A percentile compares a stretch with the other conserved stretches of the same genome.
Conservation (phyloP, 2,797 vertebrate species). For the Coendou prehensilis region DNA sequence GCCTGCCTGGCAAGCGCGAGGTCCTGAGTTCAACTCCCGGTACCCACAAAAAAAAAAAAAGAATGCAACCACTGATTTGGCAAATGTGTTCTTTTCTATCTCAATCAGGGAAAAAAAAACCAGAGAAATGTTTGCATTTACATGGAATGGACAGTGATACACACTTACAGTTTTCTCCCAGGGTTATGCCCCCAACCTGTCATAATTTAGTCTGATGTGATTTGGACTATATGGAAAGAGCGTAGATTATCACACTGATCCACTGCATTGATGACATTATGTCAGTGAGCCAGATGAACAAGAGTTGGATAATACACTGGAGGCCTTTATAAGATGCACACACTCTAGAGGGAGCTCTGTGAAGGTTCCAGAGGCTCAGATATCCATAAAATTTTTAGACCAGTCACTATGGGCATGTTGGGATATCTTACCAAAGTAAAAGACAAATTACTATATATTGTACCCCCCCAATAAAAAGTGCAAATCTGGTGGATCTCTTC, state of each 20-base stretch:
- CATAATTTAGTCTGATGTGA: not conserved
- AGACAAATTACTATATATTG: not conserved
- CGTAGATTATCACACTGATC: not conserved
- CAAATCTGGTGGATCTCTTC: not conserved
- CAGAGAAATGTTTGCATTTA: conserved; percentile 1
- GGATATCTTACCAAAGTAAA: not conserved
- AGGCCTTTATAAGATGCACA: not conserved
- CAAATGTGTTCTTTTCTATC: not conserved
- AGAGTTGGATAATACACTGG: not conserved
- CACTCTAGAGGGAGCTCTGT: not conserved
- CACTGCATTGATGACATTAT: not conserved
- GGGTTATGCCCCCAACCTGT: not conserved
- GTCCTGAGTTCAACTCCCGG: too few relatives aligned
- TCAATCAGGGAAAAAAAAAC: not conserved
- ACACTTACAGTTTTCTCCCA: not conserved
- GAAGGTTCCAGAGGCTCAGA: not conserved
- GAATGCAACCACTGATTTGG: not conserved
- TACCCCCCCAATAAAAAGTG: not conserved
- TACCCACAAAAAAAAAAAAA: too few relatives aligned
- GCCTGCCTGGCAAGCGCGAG: too few relatives aligned
- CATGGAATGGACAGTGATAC: not conserved
- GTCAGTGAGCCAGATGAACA: not conserved
- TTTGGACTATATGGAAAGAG: not conserved
- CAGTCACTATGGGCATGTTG: not conserved
- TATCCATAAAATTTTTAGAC: not conserved